These are phyloP conservation scores for Phyllotreta striolata DNA, from an alignment of 2,888 invertebrate genomes.

Conservation along the genomic window DNA sequence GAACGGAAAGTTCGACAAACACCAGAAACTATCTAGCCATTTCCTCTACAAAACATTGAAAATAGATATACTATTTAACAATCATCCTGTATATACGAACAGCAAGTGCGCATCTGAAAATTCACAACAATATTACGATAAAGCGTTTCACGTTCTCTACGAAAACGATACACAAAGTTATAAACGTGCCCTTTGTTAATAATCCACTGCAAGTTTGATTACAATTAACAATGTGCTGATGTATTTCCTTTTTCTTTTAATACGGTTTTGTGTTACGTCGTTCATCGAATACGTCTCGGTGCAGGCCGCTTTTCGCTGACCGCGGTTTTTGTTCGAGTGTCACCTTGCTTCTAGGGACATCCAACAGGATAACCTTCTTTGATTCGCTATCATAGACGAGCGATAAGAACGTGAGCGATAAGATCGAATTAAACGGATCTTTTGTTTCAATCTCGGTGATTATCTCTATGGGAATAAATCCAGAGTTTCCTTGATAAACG, in stretches of 20 bases:
- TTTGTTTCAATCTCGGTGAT: conserved; percentile 4
- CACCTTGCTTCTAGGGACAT: conserved; percentile 35
- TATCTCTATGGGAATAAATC: background rate
- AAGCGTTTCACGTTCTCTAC: conserved; percentile 18
- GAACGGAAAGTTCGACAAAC: no score
- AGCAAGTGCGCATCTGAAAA: no score
- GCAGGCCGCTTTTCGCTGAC: conserved; percentile 47
- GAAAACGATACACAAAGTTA: conserved; percentile 39
- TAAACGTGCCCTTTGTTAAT: conserved; percentile 50
- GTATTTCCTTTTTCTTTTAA: conserved; percentile 54
- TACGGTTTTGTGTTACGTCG: conserved; percentile 41
- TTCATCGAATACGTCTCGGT: conserved; percentile 44
- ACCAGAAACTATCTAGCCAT: no score
- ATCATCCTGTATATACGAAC: no score
- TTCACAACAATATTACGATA: background rate
- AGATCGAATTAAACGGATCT: conserved; percentile 8
- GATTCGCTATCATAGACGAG: conserved; percentile 23
- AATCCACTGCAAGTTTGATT: conserved; percentile 45
- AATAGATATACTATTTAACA: no score
- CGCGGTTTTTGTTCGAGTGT: conserved; percentile 33
- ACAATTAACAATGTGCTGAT: conserved; percentile 55
- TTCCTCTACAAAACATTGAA: no score
- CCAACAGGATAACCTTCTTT: conserved; percentile 38
- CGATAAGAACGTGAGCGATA: conserved; percentile 15
- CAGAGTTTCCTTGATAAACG: no score